Percentiles rank a stretch among this genome's conserved stretches.
These are phyloP conservation scores for Collichthys lucidus DNA, from an alignment of 2,113 vertebrate species.

Conservation along the genomic window DNA sequence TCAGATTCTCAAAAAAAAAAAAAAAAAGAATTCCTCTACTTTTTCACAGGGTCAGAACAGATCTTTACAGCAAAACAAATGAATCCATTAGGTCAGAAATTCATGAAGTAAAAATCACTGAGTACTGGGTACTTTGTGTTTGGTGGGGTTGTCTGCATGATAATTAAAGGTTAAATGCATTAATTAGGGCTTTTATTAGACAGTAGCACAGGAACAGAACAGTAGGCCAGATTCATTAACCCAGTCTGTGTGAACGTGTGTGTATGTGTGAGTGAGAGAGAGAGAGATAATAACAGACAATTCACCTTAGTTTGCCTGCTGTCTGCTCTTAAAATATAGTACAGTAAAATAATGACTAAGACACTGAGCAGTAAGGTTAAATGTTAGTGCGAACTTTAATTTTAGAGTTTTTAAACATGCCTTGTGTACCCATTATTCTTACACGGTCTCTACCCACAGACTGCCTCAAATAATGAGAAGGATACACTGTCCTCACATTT, in stretches of 20 bases:
- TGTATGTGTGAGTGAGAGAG: too few relatives aligned
- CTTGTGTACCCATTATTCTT: not conserved
- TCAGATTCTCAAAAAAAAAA: not conserved
- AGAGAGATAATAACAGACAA: slow-evolving; percentile 5
- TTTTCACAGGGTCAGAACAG: not conserved
- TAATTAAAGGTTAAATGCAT: slow-evolving; percentile 42
- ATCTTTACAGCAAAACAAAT: not conserved
- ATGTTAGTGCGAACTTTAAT: not conserved
- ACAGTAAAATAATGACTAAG: not conserved
- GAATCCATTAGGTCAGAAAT: not conserved
- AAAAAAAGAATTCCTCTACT: not conserved
- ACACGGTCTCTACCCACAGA: not conserved
- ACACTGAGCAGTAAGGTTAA: not conserved
- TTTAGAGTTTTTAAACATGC: not conserved
- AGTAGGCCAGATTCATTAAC: slow-evolving; percentile 50
- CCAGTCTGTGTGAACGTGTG: not conserved
- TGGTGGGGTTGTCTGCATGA: not conserved
- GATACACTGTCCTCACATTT: not conserved
- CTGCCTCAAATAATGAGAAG: not conserved
- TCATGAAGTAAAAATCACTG: slow-evolving; percentile 6
- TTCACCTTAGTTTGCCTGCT: not conserved
- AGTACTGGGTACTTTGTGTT: slow-evolving; percentile 20
- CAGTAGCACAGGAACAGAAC: slow-evolving; percentile 12
- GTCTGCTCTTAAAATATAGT: not conserved
- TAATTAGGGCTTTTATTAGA: slow-evolving; percentile 23